These are phyloP conservation scores for Ectobius pallidus DNA, from an alignment of 2,888 invertebrate genomes.

Conservation along the genomic window DNA sequence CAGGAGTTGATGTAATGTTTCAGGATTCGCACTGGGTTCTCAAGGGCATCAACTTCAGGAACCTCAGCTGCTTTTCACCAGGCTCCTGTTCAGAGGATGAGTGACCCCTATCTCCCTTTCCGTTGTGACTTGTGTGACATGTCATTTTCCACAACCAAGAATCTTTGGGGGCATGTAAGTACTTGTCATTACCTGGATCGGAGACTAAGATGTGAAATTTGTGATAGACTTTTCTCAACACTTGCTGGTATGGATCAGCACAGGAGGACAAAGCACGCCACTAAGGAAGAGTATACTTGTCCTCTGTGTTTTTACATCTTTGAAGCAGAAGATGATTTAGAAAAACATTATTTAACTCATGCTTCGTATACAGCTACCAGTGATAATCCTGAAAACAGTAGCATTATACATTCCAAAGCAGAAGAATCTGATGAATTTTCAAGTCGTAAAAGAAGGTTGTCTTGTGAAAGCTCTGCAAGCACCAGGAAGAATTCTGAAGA, in stretches of 20 bases:
- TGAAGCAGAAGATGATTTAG: too few relatives aligned
- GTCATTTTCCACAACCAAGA: conserved; percentile 65
- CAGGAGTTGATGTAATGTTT: too few relatives aligned
- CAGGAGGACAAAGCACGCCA: conserved; percentile 54
- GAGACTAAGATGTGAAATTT: conserved; percentile 63
- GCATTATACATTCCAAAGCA: too few relatives aligned
- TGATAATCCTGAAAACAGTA: too few relatives aligned
- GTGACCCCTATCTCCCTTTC: conserved; percentile 52
- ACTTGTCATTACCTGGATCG: conserved; percentile 64
- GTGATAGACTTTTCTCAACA: conserved; percentile 57
- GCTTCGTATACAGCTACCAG: too few relatives aligned
- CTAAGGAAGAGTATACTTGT: conserved; percentile 5
- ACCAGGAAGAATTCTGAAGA: background rate
- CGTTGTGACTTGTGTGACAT: conserved; percentile 67
- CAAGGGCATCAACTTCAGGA: too few relatives aligned
- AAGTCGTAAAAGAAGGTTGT: background rate
- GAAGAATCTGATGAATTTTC: background rate
- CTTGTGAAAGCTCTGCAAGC: background rate
- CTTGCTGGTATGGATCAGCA: conserved; percentile 56
- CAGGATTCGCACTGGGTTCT: too few relatives aligned
- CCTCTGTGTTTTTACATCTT: too few relatives aligned
- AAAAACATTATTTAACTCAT: too few relatives aligned
- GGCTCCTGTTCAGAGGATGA: too few relatives aligned
- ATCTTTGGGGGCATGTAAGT: conserved; percentile 67
- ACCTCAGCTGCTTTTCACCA: too few relatives aligned